These are phyloP conservation scores for Suncus etruscus DNA, from an alignment of 2,113 vertebrate genomes.

Conservation along the genomic window DNA sequence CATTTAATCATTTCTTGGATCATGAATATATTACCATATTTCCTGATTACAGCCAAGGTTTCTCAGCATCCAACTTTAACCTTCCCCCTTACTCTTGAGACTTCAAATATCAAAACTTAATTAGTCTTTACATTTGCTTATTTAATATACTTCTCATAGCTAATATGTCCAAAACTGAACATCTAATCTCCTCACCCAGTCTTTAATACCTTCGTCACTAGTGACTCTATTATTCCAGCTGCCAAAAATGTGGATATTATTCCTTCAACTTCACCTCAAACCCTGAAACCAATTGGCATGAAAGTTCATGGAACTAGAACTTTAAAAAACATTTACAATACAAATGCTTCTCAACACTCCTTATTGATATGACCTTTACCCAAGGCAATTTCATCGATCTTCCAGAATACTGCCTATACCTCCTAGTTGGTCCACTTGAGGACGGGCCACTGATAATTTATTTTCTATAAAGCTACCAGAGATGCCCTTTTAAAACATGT, in stretches of 20 bases:
- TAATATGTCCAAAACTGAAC: neutral
- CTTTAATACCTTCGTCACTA: neutral
- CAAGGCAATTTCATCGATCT: neutral
- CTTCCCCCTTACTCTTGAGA: neutral
- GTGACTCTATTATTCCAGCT: neutral
- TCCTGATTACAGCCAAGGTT: neutral
- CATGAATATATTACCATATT: neutral
- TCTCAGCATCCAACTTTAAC: no score
- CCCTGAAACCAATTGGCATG: neutral
- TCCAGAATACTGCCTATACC: neutral
- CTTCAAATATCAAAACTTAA: neutral
- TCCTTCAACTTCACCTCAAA: neutral
- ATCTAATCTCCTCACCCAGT: neutral
- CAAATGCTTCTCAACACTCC: neutral
- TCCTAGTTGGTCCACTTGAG: neutral
- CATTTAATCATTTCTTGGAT: neutral
- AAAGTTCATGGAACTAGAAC: constrained; percentile 11
- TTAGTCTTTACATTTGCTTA: neutral
- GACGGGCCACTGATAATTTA: neutral
- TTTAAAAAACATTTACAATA: constrained; percentile 2
- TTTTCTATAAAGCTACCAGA: neutral
- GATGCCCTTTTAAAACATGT: neutral
- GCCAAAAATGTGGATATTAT: neutral
- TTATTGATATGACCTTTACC: neutral
- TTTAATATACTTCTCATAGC: neutral